Conservation (phyloP, 2,113 vertebrate species). For the Steatornis caripensis region DNA sequence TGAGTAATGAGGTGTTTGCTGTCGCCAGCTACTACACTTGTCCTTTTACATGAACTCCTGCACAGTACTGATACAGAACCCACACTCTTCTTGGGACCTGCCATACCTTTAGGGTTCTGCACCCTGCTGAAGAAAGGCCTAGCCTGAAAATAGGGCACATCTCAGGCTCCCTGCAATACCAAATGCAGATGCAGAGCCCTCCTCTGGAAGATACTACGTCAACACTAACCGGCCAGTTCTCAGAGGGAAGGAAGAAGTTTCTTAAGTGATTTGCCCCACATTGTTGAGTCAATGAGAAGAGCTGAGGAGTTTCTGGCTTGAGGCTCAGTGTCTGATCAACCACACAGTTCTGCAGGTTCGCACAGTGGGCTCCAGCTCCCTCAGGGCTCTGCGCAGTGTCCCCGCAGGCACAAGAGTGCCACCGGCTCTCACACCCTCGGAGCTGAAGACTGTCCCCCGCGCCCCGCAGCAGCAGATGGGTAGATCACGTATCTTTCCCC, state of each 20-base stretch:
- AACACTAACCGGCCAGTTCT: neutral
- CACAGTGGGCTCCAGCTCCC: neutral
- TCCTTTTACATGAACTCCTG: neutral
- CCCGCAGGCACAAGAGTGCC: neutral
- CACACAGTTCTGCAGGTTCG: neutral
- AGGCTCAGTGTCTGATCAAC: neutral
- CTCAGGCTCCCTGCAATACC: neutral
- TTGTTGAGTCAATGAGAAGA: neutral
- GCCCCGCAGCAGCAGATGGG: neutral
- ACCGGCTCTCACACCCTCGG: neutral
- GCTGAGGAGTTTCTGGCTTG: neutral
- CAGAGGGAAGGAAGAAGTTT: neutral
- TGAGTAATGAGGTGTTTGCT: neutral
- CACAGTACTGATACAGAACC: neutral
- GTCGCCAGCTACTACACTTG: neutral
- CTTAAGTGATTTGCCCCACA: neutral
- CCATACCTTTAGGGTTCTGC: neutral
- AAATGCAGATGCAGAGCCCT: neutral
- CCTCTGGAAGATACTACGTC: neutral
- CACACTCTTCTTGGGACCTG: neutral
- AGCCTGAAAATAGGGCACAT: fast-evolving
- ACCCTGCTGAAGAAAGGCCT: neutral
- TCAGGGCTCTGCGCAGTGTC: neutral
- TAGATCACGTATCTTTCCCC: fast-evolving
- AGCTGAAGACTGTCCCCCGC: neutral